phyloP scores from a whole-genome alignment of 2,888 invertebrate species.

The Shargacucullia verbasci region DNA sequence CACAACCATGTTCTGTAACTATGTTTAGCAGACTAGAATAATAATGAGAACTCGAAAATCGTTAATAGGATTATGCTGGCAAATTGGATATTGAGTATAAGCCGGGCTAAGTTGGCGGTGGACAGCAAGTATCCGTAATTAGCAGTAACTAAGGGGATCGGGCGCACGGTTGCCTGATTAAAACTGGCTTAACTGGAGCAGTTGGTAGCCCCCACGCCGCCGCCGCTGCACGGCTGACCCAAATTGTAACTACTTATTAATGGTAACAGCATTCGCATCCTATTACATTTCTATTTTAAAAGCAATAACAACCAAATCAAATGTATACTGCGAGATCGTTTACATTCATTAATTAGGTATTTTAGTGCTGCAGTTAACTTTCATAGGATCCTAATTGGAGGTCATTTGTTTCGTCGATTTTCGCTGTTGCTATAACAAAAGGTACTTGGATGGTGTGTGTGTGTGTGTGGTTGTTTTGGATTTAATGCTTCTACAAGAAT shows the following conservation, averaged over 20 bases:
- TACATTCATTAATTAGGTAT: slow-evolving; percentile 50
- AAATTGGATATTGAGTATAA: slow-evolving; percentile 85
- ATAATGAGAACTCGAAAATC: slow-evolving; percentile 78
- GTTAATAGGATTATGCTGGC: slow-evolving; percentile 81
- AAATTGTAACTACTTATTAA: slow-evolving; percentile 65
- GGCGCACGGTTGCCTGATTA: slow-evolving; percentile 66
- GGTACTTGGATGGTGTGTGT: slow-evolving; percentile 18
- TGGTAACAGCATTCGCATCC: slow-evolving; percentile 23
- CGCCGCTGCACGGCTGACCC: slow-evolving; percentile 59
- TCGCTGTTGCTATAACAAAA: slow-evolving; percentile 20
- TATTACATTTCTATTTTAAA: slow-evolving; percentile 46
- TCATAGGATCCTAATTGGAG: slow-evolving; percentile 35
- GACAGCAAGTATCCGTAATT: slow-evolving; percentile 84
- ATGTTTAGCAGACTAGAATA: slow-evolving; percentile 57
- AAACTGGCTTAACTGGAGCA: slow-evolving; percentile 78
- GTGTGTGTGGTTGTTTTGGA: slow-evolving; percentile 22
- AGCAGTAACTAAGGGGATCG: slow-evolving; percentile 83
- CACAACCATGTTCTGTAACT: slow-evolving; percentile 36
- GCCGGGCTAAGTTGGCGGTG: slow-evolving; percentile 79
- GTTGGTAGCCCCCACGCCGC: slow-evolving; percentile 38
- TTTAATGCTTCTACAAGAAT: slow-evolving; percentile 8
- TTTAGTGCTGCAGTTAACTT: slow-evolving; percentile 38
- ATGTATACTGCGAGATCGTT: slow-evolving; percentile 36
- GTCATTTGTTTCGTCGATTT: slow-evolving; percentile 27
- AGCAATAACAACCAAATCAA: slow-evolving; percentile 48